Evolutionary conservation across 1,140 invertebrate species (phyloP).

Genomic region (Nylanderia fulva): DNA sequence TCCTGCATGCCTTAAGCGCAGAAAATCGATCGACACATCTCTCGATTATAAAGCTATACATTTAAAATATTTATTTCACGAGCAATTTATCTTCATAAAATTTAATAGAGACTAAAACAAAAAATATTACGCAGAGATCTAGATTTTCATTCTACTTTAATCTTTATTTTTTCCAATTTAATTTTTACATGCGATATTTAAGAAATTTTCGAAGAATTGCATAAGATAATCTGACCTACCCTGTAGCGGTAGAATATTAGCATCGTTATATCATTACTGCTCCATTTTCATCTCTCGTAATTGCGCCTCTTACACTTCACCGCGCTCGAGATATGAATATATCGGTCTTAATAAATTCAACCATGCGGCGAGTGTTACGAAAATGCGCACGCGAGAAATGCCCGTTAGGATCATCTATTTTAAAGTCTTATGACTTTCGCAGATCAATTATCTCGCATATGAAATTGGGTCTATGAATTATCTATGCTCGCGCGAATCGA

Average conservation of each 20-base stretch:
- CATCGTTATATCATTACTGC: slow-evolving; percentile 51
- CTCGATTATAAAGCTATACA: neutral
- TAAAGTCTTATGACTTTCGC: slow-evolving; percentile 2
- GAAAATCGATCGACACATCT: neutral
- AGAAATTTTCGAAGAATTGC: neutral
- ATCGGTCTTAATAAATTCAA: slow-evolving; percentile 55
- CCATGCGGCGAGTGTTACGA: slow-evolving; percentile 10
- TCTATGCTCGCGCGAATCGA: slow-evolving; percentile 10
- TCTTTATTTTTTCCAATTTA: neutral
- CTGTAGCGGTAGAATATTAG: slow-evolving; percentile 18
- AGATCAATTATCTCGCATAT: slow-evolving; percentile 28
- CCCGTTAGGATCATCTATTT: slow-evolving; percentile 2
- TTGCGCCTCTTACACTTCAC: slow-evolving; percentile 38
- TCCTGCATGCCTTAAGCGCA: neutral
- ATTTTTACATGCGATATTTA: neutral
- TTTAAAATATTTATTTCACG: neutral
- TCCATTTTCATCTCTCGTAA: slow-evolving; percentile 47
- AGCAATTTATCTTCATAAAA: neutral
- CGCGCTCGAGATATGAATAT: slow-evolving; percentile 36
- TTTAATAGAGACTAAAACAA: neutral
- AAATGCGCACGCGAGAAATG: slow-evolving; percentile 5
- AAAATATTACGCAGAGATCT: neutral
- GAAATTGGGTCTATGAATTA: slow-evolving; percentile 42
- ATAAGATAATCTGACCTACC: neutral
- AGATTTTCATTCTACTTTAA: neutral